phyloP scores from a whole-genome alignment of 2,797 vertebrate species.

The Hemibagrus guttatus region DNA sequence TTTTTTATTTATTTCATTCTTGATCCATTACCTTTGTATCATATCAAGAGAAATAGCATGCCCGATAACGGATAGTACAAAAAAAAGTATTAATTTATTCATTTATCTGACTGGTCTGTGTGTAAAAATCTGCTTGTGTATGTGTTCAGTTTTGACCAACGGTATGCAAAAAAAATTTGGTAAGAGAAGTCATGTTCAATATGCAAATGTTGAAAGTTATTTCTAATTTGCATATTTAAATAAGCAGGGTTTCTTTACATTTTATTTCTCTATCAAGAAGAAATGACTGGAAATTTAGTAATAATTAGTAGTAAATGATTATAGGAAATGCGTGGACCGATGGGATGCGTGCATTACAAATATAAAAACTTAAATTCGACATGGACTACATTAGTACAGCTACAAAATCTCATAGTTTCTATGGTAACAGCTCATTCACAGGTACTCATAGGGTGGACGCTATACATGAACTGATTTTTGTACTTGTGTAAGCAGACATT shows the following conservation, averaged over 20 bases:
- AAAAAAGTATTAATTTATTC: no score
- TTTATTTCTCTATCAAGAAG: neutral
- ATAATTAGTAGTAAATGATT: no score
- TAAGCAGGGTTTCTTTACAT: neutral
- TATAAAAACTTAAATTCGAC: neutral
- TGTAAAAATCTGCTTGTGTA: neutral
- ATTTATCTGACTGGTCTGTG: neutral
- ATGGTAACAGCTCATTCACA: neutral
- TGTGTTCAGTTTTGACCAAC: no score
- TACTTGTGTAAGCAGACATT: neutral
- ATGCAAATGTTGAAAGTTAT: neutral
- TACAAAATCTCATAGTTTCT: neutral
- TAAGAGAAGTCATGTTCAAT: neutral
- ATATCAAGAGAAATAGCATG: neutral
- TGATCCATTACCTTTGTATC: neutral
- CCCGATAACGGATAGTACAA: neutral
- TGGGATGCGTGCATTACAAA: no score
- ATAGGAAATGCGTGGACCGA: neutral
- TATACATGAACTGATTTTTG: neutral
- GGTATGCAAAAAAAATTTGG: neutral
- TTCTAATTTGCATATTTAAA: neutral
- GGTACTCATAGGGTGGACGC: neutral
- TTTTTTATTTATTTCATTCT: neutral
- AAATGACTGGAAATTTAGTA: neutral
- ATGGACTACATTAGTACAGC: neutral